Conservation (phyloP, 2,888 invertebrate genomes). For the Eurytoma adleriae region DNA sequence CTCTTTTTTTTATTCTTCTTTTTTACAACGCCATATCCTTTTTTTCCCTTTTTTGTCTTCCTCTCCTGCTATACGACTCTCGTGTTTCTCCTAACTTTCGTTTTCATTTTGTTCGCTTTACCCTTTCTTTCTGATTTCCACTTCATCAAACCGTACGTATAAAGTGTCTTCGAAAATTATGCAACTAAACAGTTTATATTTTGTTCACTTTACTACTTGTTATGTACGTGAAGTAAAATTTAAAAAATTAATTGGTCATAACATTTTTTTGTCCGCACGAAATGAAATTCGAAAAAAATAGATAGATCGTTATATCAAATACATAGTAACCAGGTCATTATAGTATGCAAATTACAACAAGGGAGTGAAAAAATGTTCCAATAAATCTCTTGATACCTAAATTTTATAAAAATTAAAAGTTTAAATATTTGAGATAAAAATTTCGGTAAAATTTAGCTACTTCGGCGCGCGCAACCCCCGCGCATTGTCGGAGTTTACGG, state of each 20-base stretch:
- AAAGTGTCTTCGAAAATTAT: conserved; percentile 45
- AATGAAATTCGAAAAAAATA: no score
- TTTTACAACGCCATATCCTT: conserved; percentile 4
- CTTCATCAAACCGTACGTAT: conserved; percentile 35
- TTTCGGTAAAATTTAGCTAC: neutral
- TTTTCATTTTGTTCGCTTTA: conserved; percentile 38
- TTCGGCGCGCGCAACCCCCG: neutral
- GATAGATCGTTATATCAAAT: no score
- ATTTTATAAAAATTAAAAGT: no score
- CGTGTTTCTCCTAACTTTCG: conserved; percentile 37
- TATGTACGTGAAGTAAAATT: no score
- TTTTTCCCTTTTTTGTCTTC: conserved; percentile 37
- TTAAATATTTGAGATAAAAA: neutral
- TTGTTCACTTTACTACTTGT: neutral
- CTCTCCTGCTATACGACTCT: conserved; percentile 22
- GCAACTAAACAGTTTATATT: conserved; percentile 13
- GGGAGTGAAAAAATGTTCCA: no score
- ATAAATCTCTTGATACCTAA: no score
- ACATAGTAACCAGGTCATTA: no score
- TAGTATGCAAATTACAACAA: no score
- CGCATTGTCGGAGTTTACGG: conserved; percentile 26
- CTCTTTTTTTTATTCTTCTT: conserved; percentile 36
- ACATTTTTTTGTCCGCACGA: no score
- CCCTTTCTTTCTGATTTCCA: conserved; percentile 38
- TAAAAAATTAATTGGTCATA: neutral